Evolutionary conservation across 2,113 vertebrate species (phyloP), one percentile per base, ranked within the genome.

Genomic region (Poicephalus meyeri): DNA sequence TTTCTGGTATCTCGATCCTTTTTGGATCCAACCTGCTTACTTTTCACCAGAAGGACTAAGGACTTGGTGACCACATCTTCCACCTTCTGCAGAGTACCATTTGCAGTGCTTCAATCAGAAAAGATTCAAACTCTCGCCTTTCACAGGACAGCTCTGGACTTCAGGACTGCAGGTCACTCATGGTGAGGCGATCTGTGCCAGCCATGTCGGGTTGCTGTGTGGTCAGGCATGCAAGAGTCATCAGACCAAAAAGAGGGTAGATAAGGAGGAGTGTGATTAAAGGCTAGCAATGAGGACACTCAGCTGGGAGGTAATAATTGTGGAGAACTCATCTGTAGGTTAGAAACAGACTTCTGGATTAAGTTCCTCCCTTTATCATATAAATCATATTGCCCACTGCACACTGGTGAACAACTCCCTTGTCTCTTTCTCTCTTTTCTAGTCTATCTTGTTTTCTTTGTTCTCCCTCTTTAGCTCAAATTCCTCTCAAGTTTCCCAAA

Each of bases 181-280:
- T 35, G 53, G 53, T 64, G 16, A 72, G 5, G 8, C 28, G 39
- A 53, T 29, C 33, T 76, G 42, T 6, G 41, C 29, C 21, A 28
- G 39, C 23, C 11, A 18, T 17, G 6, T 23, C 1, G 0, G 21
- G 10, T 69, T 9, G 2, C 21, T 37, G 10, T 28, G n/a, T 9
- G 41, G 31, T 55, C 44, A 55, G 20, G 35, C 24, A 41, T 19
- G 14, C 39, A 70, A 26, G 23, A 80, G 35, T 20, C 77, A 55
- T 39, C 26, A 73, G 14, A 25, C 8, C 39, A 82, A 39, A 76
- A 71, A 23, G 23, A 85, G 31, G 78, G 26, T 20, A 49, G 23
- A 28, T 39, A 35, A 41, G 5, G 13, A 10, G 7, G 37, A n/a
- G 4, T 41, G 6, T 19, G 13, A 39, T 64, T 29, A 91, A 33